These are phyloP conservation scores for Gobionotothen gibberifrons DNA, from an alignment of 2,797 vertebrate species.

Conservation along the genomic window DNA sequence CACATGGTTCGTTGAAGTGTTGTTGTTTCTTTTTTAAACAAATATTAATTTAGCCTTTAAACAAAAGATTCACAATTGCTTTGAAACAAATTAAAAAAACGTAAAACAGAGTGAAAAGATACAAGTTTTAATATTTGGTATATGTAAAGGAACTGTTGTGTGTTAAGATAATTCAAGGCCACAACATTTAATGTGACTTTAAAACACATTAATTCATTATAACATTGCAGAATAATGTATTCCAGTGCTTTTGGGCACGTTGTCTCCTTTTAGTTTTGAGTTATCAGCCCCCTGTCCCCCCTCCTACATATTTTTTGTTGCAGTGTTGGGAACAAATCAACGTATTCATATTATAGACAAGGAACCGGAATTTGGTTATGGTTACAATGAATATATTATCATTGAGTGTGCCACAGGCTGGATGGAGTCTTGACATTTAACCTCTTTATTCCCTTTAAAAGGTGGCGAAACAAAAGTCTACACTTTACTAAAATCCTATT, in stretches of 20 bases:
- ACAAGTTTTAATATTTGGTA: no score
- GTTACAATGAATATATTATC: neutral
- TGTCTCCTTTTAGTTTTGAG: conserved; percentile 20
- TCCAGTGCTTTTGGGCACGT: conserved; percentile 18
- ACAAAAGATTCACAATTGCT: neutral
- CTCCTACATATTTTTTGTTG: conserved; percentile 16
- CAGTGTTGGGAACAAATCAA: conserved; percentile 2
- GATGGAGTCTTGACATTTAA: neutral
- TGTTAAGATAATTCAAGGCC: no score
- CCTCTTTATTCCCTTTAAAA: conserved; percentile 9
- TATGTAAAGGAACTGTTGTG: no score
- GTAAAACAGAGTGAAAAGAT: neutral
- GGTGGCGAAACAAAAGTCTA: neutral
- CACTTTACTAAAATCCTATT: neutral
- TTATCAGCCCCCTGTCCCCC: neutral
- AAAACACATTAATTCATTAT: neutral
- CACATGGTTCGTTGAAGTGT: neutral
- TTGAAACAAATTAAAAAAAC: neutral
- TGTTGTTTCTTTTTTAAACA: neutral
- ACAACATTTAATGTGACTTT: no score
- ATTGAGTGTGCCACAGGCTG: neutral
- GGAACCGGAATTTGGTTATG: neutral
- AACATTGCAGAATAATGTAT: conserved; percentile 9
- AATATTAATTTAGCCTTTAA: conserved; percentile 1
- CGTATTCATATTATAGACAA: neutral